These are phyloP conservation scores for Archocentrus centrarchus DNA, from an alignment of 2,113 vertebrate genomes.

Conservation along the genomic window DNA sequence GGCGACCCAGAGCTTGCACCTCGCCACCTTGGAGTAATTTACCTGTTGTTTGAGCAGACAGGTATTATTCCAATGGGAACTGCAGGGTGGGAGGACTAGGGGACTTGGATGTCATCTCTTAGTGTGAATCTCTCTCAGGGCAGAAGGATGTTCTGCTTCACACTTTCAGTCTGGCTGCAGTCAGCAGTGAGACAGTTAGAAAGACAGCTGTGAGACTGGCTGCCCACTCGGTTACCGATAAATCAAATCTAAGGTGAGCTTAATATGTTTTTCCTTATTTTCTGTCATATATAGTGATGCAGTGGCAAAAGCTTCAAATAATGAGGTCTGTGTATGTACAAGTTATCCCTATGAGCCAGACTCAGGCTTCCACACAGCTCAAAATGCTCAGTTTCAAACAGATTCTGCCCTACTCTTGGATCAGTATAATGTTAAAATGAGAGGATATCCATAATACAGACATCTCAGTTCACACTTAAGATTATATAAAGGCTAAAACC, in stretches of 20 bases:
- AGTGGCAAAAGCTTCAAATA: not conserved
- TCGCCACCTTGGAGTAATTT: constrained; percentile 54
- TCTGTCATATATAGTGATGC: not conserved
- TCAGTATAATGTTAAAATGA: not conserved
- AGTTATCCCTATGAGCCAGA: not conserved
- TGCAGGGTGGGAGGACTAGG: not conserved
- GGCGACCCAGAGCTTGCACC: constrained; percentile 49
- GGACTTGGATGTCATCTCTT: constrained; percentile 29
- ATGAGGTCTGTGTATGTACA: not conserved
- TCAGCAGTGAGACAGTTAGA: constrained; percentile 3
- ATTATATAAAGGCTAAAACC: not conserved
- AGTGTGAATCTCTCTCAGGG: constrained; percentile 26
- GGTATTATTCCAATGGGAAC: constrained; percentile 15
- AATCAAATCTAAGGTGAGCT: not conserved
- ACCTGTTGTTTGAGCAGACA: constrained; percentile 13
- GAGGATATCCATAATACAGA: not conserved
- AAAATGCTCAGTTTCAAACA: not conserved
- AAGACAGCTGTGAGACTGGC: constrained; percentile 6
- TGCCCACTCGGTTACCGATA: constrained; percentile 5
- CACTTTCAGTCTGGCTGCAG: constrained; percentile 19
- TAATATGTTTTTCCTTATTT: not conserved
- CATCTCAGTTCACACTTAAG: not conserved
- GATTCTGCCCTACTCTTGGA: not conserved
- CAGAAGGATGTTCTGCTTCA: constrained; percentile 8
- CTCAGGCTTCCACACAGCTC: not conserved